Percentiles rank a stretch among this genome's conserved stretches.
These are phyloP conservation scores for Pogonognathellus flavescens DNA, from an alignment of 1,140 invertebrate genomes.

Conservation along the genomic window DNA sequence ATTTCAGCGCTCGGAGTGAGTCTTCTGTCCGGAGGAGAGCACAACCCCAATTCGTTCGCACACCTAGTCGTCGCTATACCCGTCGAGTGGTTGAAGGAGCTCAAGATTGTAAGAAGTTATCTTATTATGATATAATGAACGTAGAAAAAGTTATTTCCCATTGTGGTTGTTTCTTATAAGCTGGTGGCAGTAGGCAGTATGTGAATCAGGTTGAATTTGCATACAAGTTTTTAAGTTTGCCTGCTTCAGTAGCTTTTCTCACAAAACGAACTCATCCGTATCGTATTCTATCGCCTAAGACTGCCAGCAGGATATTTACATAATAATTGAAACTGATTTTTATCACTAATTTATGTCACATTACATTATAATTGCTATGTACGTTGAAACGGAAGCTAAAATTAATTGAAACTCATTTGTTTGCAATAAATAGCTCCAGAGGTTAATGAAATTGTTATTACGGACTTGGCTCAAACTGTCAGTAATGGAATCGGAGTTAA, in stretches of 20 bases:
- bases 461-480: conserved; percentile 56
- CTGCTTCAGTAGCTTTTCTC: conserved; percentile 2
- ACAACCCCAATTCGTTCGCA: conserved; percentile 87
- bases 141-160: not conserved
- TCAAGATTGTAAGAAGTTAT: conserved; percentile 70
- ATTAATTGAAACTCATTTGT: not conserved
- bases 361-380: not conserved
- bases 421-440: conserved; percentile 70
- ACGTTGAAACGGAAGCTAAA: not conserved
- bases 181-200: not conserved
- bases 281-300: not conserved
- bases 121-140: not conserved
- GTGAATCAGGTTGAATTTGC: not conserved
- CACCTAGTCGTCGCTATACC: conserved; percentile 83
- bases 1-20: conserved; percentile 56
- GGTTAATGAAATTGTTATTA: conserved; percentile 72
- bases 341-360: not conserved
- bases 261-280: not conserved
- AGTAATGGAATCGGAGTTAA: conserved; percentile 56
- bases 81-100: conserved; percentile 81
- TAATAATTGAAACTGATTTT: not conserved
- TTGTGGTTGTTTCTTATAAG: no score
- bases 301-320: not conserved
- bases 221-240: conserved; percentile 25
- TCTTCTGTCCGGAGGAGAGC: conserved; percentile 69